Base-by-base conservation (phyloP, 2,888 invertebrate species). In the Ichneumon xanthorius region DNA sequence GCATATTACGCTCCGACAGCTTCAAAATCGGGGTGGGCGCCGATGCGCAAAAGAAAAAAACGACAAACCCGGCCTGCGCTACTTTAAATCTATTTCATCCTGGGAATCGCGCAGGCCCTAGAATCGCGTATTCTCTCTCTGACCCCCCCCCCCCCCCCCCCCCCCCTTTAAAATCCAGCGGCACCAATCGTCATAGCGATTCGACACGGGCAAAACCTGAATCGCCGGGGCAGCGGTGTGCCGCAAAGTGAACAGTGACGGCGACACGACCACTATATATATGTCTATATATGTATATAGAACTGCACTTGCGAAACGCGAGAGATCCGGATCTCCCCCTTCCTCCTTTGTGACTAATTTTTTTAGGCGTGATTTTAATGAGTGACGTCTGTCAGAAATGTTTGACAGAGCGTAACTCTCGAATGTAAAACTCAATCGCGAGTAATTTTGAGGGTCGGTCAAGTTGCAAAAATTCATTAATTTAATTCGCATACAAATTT, bases 371-470 rank as follows among this genome's bases (percentile, higher is more conserved):
- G 92, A 91, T 92, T 93, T 91, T 91, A 91, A 91, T 92, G 91
- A 90, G 87, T 92, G 93, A 93, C 93, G 93, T 92, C 93, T 93
- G 93, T 92, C 93, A 87, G 80, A 86, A 78, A 80, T 77, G 88
- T 65, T 91, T 92, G 92, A 91, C 92, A 90, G 91, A 92, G 91
- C 92, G 93, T 89, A 92, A 71, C 73, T 76, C 73, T 75, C 73
- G 53, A 71, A 53, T 37, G 70, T 67, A 55, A 30, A 67, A 71
- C 53, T 85, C 76, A 80, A 82, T 80, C 73, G 76, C 71, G 19
- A 19, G 68, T 79, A 79, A 85, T 82, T 82, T 65, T 30, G 71
- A 73, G 86, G 87, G 76, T 84, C 58, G 72, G 84, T 72, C 79
- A 37, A 40, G 83, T 68, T 65, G 37, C 40, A 40, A 22, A 70